Evolutionary conservation across 2,113 vertebrate genomes (phyloP), one percentile per base, ranked within the genome.

Genomic region (Centropus unirufus): DNA sequence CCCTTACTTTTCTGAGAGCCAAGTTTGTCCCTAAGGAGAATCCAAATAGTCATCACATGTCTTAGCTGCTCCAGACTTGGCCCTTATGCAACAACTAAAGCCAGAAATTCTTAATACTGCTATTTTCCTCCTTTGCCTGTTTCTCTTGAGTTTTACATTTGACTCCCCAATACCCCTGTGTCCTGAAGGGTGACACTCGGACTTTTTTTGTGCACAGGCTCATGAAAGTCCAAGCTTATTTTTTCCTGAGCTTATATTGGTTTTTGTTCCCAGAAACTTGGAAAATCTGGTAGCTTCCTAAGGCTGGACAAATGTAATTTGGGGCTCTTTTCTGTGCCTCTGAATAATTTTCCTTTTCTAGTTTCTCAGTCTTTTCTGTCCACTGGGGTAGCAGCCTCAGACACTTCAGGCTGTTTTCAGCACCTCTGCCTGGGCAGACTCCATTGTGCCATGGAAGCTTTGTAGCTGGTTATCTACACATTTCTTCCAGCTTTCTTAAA

Each of bases 101-200:
- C 57, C 80, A 93, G 91, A 74, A 94, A 59, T 70, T 59, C 51
- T 83, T 90, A 73, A 86, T 93, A 89, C 64, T 30, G 17, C 70
- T 40, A 32, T 90, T 91, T 88, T 85, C 27, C 57, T 93, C 54
- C 61, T 77, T 76, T 89, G 86, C 27, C 64, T 93, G 39, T 89
- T 92, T 96, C 57, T 89, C 34, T 55, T 21, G 34, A 77, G 19
- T 92, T 90, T 89, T 90, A 9, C 19, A 18, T 88, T 78, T 58
- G 34, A 54, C 81, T 93, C 34, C 23, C 11, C 51, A 49, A 36
- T 85, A 64, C 24, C 8, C 14, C 5, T n/a, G 9, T 69, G 58
- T 83, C 74, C 70, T 4, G 0, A 61, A 77, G 32, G 52, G 63
- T 57, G 78, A 61, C 58, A 16, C 44, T 81, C 34, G 5, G 1